Percentiles rank a stretch among this genome's conserved stretches.
These are phyloP conservation scores for Cricetomys ansorgei DNA, from an alignment of 2,113 vertebrate species.

Conservation along the genomic window DNA sequence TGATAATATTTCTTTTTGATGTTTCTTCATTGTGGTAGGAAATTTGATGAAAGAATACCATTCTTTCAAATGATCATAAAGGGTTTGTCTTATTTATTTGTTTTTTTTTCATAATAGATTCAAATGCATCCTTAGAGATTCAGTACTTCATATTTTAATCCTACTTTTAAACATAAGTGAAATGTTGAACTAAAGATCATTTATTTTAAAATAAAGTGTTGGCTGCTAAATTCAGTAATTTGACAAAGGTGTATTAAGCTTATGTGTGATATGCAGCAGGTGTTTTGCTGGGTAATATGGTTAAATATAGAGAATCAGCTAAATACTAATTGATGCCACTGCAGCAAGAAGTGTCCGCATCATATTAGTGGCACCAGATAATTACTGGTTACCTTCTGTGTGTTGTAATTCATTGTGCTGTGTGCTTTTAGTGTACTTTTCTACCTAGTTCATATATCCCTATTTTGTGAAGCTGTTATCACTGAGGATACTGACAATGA, in stretches of 20 bases:
- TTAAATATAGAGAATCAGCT: background rate
- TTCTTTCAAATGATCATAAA: background rate
- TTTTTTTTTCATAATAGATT: background rate
- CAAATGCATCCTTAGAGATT: background rate
- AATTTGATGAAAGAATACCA: background rate
- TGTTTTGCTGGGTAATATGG: background rate
- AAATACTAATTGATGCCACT: background rate
- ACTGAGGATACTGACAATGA: background rate
- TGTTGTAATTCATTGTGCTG: background rate
- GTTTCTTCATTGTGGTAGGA: background rate
- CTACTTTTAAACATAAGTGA: slow-evolving; percentile 1
- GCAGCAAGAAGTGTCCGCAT: background rate
- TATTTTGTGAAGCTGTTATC: background rate
- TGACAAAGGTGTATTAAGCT: background rate
- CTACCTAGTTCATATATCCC: background rate
- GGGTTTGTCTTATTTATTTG: background rate
- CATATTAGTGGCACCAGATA: background rate
- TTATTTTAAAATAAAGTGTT: background rate
- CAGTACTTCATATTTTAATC: background rate
- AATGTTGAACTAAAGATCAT: background rate
- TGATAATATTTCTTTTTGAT: background rate
- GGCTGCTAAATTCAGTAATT: slow-evolving; percentile 9
- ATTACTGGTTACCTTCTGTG: background rate
- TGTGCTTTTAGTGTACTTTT: background rate
- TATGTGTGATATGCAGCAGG: background rate